Evolutionary conservation across 2,113 vertebrate species (phyloP), one percentile per base, ranked within the genome.

Genomic region (Nipponia nippon): DNA sequence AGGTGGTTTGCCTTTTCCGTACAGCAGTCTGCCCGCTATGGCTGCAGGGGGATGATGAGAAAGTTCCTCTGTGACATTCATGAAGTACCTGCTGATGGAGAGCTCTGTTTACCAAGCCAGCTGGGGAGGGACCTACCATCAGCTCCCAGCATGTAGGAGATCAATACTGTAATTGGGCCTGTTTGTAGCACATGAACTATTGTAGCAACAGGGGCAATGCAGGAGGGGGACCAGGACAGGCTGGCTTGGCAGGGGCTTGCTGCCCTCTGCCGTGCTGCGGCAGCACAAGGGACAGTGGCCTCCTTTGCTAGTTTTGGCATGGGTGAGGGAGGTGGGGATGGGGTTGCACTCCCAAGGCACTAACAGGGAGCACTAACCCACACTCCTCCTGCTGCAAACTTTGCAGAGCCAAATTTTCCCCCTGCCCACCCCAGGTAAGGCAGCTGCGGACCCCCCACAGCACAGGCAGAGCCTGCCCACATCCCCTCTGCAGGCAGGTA

Each of bases 141-240:
- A 46, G 87, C 91, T 95, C 92, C 66, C 85, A 14, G 95, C 63
- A 0, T 49, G 94, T 1, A 46, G 85, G 72, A 69, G 90, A 95
- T 93, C 96, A 90, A 95, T 95, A 67, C 90, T 34, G 63, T 94
- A 94, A 95, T 94, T 92, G 96, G 86, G 86, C 9, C 94, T 88
- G 95, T 67, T 96, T 89, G 90, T 92, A 96, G 90, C 90, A 59
- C 90, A 88, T 67, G 85, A 94, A n/a, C 79, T 93, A 80, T 84
- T 6, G 83, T 0, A 34, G 86, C 90, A 42, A 34, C 2, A 16
- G 82, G 90, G 88, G 62, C 27, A 18, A 50, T 0, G 47, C 36
- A 20, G 29, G 23, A 14, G 4, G 30, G 29, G 13, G 23, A 21
- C 2, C 7, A 2, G 49, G 5, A 25, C 0, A 3, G 23, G 2